Base-by-base conservation (phyloP, 2,797 vertebrate genomes). In the Enteromius paludinosus region DNA sequence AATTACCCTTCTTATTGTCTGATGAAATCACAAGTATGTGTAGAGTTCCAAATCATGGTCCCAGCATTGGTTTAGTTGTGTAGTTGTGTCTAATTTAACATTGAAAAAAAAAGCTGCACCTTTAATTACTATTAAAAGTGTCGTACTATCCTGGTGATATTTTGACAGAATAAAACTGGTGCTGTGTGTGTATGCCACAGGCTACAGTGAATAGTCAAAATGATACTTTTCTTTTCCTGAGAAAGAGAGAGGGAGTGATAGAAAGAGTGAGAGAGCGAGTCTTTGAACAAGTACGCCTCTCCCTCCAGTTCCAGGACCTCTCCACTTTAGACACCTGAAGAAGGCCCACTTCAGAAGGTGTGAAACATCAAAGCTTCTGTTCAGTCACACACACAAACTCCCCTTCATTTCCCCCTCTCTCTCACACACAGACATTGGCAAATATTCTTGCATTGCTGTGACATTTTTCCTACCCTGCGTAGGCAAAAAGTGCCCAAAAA, bases 341-440 rank as follows among this genome's bases (percentile, higher is more conserved):
- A 83, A 78, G 83, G 49, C 78, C 76, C 62, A 87, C 85, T 87
- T 88, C 85, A 82, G 62, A 85, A 82, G 73, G 65, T 80, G 35
- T 78, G 43, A 71, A 84, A 90, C 87, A 88, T 90, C 86, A 89
- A 88, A 89, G 87, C 68, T 70, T 43, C 52, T 49, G 10, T 43
- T 59, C 78, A 59, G 30, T 47, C 45, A 41, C 43, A 20, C 71
- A 28, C 41, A 56, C 65, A 28, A 25, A 25, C 20, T 3, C 2
- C 1, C 5, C 15, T 64, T 25, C 30, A 18, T 15, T 28, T 76
- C 33, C 64, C 56, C 23, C 35, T 61, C 66, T 56, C 35, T 64
- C 54, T 25, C 52, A 33, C 17, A 78, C 49, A 69, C 38, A 25
- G 23, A 65, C 69, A 77, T 14, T 52, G 18, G 14, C 49, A 78